Evolutionary conservation across 2,113 vertebrate species (phyloP).

Genomic region (Antechinus flavipes): DNA sequence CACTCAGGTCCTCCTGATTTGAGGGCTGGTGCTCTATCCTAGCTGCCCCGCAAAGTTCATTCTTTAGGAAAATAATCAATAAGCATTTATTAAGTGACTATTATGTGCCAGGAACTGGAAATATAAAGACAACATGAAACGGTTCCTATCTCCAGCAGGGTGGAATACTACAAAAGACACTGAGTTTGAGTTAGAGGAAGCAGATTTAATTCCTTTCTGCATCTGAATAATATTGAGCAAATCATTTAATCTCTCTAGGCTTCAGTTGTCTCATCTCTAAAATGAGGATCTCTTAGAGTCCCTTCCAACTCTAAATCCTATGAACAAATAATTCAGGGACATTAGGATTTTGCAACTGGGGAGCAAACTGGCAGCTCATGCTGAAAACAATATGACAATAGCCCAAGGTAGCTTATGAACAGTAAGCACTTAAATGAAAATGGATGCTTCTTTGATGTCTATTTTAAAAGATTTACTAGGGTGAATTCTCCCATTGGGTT

Average conservation of each 20-base stretch:
- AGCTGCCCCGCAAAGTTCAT: background rate
- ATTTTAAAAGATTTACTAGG: slow-evolving; percentile 22
- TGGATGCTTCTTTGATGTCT: slow-evolving; percentile 8
- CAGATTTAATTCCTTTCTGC: background rate
- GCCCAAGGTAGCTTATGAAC: slow-evolving; percentile 14
- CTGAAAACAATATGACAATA: background rate
- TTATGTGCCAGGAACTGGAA: background rate
- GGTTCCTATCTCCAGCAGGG: background rate
- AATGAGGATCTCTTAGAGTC: background rate
- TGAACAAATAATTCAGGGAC: slow-evolving; percentile 9
- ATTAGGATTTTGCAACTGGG: slow-evolving; percentile 16
- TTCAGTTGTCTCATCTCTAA: background rate
- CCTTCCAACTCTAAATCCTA: background rate
- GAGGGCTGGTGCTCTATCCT: too few species aligned
- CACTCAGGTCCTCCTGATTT: too few species aligned
- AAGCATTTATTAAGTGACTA: background rate
- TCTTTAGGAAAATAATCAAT: background rate
- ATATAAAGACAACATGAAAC: background rate
- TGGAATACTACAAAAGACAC: background rate
- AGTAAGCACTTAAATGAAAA: slow-evolving; percentile 11
- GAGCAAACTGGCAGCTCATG: slow-evolving; percentile 3
- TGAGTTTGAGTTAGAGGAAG: background rate
- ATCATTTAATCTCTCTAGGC: background rate
- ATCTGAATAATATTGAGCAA: background rate
- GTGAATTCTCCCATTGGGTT: slow-evolving; percentile 10